phyloP scores from a whole-genome alignment of 2,797 vertebrate species.

The Anguilla marmorata region DNA sequence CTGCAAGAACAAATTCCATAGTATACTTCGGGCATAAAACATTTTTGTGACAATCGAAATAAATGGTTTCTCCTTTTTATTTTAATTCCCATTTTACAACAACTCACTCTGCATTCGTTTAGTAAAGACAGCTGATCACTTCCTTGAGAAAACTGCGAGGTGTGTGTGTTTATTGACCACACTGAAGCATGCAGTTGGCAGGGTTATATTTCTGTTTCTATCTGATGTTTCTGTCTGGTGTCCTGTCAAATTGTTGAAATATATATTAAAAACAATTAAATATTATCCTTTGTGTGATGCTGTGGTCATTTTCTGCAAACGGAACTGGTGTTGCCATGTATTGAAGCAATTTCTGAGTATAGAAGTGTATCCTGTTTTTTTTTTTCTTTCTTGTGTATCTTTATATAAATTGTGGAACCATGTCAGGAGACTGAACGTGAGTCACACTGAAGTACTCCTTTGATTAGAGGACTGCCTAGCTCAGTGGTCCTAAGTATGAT shows the following conservation, averaged over 20 bases:
- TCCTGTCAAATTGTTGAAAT: slow-evolving; percentile 18
- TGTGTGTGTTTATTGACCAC: neutral
- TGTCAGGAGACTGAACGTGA: neutral
- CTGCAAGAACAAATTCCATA: neutral
- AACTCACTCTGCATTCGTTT: neutral
- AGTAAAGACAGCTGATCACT: neutral
- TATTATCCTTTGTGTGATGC: neutral
- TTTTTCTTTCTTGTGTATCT: neutral
- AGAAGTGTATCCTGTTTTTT: neutral
- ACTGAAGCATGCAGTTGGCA: neutral
- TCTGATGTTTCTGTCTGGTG: slow-evolving; percentile 20
- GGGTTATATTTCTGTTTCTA: slow-evolving; percentile 20
- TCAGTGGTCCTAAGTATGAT: neutral
- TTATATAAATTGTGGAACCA: neutral
- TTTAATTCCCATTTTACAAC: neutral
- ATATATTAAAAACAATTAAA: slow-evolving; percentile 17
- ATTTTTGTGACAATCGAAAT: slow-evolving; percentile 4
- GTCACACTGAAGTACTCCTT: neutral
- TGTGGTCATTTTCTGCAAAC: neutral
- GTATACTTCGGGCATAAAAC: neutral
- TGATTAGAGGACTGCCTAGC: neutral
- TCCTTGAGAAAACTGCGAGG: neutral
- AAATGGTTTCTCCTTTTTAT: neutral
- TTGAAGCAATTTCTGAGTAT: too few relatives aligned
- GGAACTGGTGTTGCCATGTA: too few relatives aligned